These are phyloP conservation scores for Mnemiopsis leidyi DNA, from an alignment of 37 sponge, comb jelly and placozoan genomes.

Conservation along the genomic window DNA sequence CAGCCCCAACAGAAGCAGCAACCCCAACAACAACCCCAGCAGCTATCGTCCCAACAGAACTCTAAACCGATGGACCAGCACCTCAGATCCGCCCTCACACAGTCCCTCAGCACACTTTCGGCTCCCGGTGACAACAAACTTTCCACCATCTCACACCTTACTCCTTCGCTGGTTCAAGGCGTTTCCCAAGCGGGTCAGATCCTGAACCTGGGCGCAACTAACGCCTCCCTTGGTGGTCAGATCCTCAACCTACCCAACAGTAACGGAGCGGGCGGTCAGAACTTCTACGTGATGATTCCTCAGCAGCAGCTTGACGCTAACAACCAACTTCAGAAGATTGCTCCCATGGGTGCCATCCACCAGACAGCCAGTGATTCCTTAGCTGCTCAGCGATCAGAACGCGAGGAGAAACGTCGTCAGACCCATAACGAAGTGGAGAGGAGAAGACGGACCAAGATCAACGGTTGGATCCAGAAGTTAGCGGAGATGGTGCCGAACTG, in stretches of 20 bases:
- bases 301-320: background rate
- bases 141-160: background rate
- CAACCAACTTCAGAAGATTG: conserved; percentile 27
- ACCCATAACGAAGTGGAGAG: conserved; percentile 52
- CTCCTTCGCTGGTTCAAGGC: conserved; percentile 2
- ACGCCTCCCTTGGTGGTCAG: background rate
- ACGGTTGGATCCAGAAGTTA: conserved; percentile 51
- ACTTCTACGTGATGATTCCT: conserved; percentile 59
- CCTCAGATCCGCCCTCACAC: background rate
- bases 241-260: conserved; percentile 14
- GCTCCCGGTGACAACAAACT: background rate
- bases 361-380: background rate
- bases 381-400: background rate
- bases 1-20: conserved; percentile 48
- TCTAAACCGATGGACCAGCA: background rate
- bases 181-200: conserved; percentile 37
- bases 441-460: conserved; percentile 16
- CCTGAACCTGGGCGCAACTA: conserved; percentile 5
- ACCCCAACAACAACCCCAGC: conserved; percentile 33
- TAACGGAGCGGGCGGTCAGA: conserved; percentile 4
- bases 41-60: background rate
- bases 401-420: conserved; percentile 46
- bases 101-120: background rate
- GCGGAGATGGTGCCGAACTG: conserved; percentile 55
- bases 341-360: conserved; percentile 3